Base-by-base conservation (phyloP, 2,797 vertebrate genomes). In the Macropus fuliginosus region DNA sequence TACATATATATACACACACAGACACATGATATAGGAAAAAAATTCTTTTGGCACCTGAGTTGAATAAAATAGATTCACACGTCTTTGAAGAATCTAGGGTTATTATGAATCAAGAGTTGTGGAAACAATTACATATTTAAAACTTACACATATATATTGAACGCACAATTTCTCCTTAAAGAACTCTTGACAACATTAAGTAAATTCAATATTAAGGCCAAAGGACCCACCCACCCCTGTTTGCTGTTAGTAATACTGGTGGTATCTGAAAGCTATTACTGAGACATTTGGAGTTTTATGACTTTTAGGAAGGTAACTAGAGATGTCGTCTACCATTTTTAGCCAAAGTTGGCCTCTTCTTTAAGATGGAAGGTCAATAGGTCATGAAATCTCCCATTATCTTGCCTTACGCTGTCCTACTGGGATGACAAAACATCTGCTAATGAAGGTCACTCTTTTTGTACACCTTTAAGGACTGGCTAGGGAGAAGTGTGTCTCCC, bases 21-120 rank as follows among this genome's bases (percentile, higher is more conserved):
- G 2, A 46, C 46, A 92, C 93, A 96, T 66, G 54, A 91, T 62
- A 56, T 93, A 93, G 92, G 66, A 94, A 56, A 90, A 96, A n/a
- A 95, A 81, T 11, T 95, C 40, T 92, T 98, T 96, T 96, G 96
- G 96, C 96, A 97, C 96, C 97, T 97, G 98, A 98, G 97, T 96
- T 96, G 93, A 96, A 40, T 54, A 94, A 57, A 97, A 94, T 59
- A 95, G n/a, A 94, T 54, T 50, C 91, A 91, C 94, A 92, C 5
- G 31, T 92, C 66, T 93, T 91, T 93, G 93, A 94, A 94, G 91
- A 94, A 50, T 5, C 74, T 93, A 0, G 95, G 90, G 95, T 96
- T 74, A 81, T 92, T 89, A 90, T 96, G 94, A 55, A 89, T 92
- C 34, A 94, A 89, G 54, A 96, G 91, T 97, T 95, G 95, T 92